Evolutionary conservation across 1,140 invertebrate species (phyloP).

Genomic region (Platyscapa corneri): DNA sequence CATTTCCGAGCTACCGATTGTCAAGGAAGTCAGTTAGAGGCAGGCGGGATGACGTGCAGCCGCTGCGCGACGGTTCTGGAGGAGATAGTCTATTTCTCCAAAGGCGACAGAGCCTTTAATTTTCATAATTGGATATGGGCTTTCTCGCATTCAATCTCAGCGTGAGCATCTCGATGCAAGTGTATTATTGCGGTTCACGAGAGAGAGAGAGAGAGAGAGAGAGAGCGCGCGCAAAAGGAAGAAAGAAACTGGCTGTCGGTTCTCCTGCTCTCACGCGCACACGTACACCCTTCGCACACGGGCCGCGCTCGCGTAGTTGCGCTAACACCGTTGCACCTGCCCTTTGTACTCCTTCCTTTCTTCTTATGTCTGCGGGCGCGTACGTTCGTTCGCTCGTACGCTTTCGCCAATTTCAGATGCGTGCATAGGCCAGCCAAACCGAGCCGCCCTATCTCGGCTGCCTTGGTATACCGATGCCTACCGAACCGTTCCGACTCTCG

Average conservation of each 20-base stretch:
- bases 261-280: neutral
- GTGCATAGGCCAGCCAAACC: neutral
- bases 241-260: neutral
- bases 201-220: neutral
- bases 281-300: conserved; percentile 19
- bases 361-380: neutral
- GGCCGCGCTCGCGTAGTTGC: neutral
- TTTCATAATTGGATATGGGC: conserved; percentile 68
- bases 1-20: conserved; percentile 34
- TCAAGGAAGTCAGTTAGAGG: neutral
- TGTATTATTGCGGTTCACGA: neutral
- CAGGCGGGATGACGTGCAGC: neutral
- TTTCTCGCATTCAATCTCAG: conserved; percentile 54
- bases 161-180: too few relatives aligned
- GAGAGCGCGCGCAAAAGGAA: neutral
- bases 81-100: conserved; percentile 55
- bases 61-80: neutral
- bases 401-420: neutral
- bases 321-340: conserved; percentile 55
- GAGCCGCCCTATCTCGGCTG: neutral
- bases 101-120: conserved; percentile 68
- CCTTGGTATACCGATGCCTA: neutral
- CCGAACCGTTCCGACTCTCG: too few relatives aligned
- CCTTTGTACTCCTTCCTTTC: conserved; percentile 47
- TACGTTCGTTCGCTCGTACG: neutral